Conservation (phyloP, 2,888 invertebrate species). For the Conus canariensis region DNA sequence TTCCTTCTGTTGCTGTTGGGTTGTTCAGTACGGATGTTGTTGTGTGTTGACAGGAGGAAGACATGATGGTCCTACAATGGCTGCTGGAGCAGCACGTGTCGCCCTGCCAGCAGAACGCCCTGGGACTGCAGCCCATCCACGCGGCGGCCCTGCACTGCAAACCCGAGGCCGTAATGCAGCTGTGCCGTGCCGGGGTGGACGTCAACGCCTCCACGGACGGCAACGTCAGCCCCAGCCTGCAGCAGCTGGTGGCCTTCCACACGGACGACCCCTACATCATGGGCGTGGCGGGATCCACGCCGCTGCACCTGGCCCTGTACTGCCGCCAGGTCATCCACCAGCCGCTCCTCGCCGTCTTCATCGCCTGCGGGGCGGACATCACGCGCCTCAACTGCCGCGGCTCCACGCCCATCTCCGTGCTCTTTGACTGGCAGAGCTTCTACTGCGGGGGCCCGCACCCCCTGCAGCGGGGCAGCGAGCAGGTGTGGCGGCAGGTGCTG, state of each 20-base stretch:
- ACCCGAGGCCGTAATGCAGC: not conserved
- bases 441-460: conserved; percentile 26
- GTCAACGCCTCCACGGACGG: conserved; percentile 40
- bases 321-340: conserved; percentile 35
- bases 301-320: conserved; percentile 41
- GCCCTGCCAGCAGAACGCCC: conserved; percentile 39
- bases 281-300: conserved; percentile 43
- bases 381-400: conserved; percentile 42
- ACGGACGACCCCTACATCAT: conserved; percentile 43
- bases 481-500: conserved; percentile 40
- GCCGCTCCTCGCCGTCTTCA: conserved; percentile 37
- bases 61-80: conserved; percentile 37
- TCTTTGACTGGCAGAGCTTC: conserved; percentile 44
- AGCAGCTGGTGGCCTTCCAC: conserved; percentile 45
- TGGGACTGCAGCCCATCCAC: conserved; percentile 42
- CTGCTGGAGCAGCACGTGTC: conserved; percentile 36
- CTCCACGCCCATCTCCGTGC: conserved; percentile 41
- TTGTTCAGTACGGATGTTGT: not conserved
- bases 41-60: conserved; percentile 36
- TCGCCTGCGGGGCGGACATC: conserved; percentile 40
- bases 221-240: conserved; percentile 40
- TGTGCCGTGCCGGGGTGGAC: conserved; percentile 41
- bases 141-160: conserved; percentile 35
- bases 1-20: too few species aligned
- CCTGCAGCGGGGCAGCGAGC: conserved; percentile 27